Base-by-base conservation (phyloP, 2,888 invertebrate genomes). In the Baronia brevicornis region DNA sequence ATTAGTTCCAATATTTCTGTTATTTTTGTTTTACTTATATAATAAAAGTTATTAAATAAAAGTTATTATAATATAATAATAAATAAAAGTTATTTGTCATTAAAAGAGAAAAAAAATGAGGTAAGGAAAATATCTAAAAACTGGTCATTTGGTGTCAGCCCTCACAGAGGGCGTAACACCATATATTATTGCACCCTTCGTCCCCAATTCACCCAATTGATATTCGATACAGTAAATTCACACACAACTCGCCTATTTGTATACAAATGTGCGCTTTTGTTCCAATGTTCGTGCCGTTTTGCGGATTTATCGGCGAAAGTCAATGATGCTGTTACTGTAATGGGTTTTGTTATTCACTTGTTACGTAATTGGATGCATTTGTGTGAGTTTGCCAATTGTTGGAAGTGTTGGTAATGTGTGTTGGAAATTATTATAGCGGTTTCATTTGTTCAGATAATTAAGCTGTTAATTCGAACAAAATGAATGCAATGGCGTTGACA, bases 151-250 rank as follows among this genome's bases (percentile, higher is more conserved):
- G n/a, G 34, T 33, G 43, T 23, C 49, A 31, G 33, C 45, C 46
- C 48, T 44, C 39, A 18, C 26, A 25, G 43, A 45, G 61, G 61
- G 66, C 55, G 57, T 48, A 34, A 38, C 46, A 44, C 51, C 53
- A 58, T 57, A 62, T 57, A 59, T 72, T 65, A 62, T 52, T 57
- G 52, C 48, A 43, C 57, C 43, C 43, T 23, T 50, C 46, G 50
- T 51, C 54, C 57, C 47, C 56, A 51, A 60, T 56, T 55, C 46
- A 48, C 43, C 58, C 74, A 72, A 79, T 80, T 75, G 75, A 72
- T 74, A 78, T 80, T 72, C 78, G 77, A 75, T 74, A 77, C 77
- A 78, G 60, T 66, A 62, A 55, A 68, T 74, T 73, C 75, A 74
- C 79, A 75, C 74, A 68, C 68, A 68, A 69, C 70, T 68, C 60